phyloP scores from a whole-genome alignment of 1,140 invertebrate species.

The Centruroides sculpturatus region DNA sequence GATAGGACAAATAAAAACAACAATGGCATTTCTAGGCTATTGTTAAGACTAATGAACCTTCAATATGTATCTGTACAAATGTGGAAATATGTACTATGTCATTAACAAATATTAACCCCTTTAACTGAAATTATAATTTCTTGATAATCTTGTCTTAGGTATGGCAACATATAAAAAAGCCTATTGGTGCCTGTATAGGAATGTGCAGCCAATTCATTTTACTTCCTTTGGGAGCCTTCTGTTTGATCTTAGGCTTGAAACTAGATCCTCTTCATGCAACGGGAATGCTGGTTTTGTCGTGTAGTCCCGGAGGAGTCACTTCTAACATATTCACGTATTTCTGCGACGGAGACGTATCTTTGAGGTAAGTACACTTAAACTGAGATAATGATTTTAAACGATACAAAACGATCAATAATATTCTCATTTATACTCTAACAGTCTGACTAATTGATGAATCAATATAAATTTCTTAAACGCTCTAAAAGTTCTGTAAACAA shows the following conservation, averaged over 20 bases:
- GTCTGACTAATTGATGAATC: too few relatives aligned
- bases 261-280: conserved; percentile 18
- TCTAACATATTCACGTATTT: conserved; percentile 33
- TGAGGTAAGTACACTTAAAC: conserved; percentile 23
- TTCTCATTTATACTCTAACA: too few relatives aligned
- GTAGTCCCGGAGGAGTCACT: conserved; percentile 29
- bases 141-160: conserved; percentile 13
- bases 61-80: too few relatives aligned
- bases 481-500: too few relatives aligned
- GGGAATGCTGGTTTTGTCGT: conserved; percentile 27
- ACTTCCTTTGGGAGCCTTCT: conserved; percentile 27
- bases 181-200: conserved; percentile 29
- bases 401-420: background rate
- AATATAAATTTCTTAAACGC: too few relatives aligned
- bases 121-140: too few relatives aligned
- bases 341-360: conserved; percentile 29
- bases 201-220: conserved; percentile 32
- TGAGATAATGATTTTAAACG: background rate
- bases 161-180: conserved; percentile 23
- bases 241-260: conserved; percentile 18
- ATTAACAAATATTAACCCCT: too few relatives aligned
- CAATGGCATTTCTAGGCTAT: too few relatives aligned
- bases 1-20: too few relatives aligned
- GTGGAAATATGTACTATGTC: too few relatives aligned
- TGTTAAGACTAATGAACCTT: too few relatives aligned